Evolutionary conservation across 2,888 invertebrate genomes (phyloP).

Genomic region (Lithosia quadra): DNA sequence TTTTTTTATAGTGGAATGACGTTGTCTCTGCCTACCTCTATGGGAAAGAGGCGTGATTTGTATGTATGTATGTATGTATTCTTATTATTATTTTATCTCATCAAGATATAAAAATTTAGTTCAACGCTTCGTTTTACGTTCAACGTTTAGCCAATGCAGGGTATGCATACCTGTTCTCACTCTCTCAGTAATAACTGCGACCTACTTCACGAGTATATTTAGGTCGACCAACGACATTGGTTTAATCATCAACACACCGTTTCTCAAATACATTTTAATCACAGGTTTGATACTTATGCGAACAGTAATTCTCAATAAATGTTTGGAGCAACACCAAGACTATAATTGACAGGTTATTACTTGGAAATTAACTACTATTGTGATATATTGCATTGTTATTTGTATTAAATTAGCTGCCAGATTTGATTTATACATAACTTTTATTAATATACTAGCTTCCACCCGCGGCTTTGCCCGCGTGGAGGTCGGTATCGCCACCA

Average conservation of each 20-base stretch:
- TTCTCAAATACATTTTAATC: slow-evolving; percentile 6
- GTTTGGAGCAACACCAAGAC: slow-evolving; percentile 45
- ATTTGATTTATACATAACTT: background rate
- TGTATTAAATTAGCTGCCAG: background rate
- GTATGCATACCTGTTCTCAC: slow-evolving; percentile 19
- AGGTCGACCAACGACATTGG: slow-evolving; percentile 26
- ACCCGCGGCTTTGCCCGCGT: too few relatives aligned
- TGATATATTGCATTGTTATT: background rate
- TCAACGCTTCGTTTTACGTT: too few relatives aligned
- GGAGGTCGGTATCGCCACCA: too few relatives aligned
- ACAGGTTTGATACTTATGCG: slow-evolving; percentile 24
- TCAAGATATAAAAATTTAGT: too few relatives aligned
- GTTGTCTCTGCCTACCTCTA: too few relatives aligned
- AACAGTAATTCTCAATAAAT: slow-evolving; percentile 38
- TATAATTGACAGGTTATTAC: slow-evolving; percentile 40
- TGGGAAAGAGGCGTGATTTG: too few relatives aligned
- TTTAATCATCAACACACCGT: slow-evolving; percentile 23
- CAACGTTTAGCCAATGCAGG: slow-evolving; percentile 5
- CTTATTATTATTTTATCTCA: too few relatives aligned
- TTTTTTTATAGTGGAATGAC: too few relatives aligned
- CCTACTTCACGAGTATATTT: slow-evolving; percentile 17
- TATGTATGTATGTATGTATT: too few relatives aligned
- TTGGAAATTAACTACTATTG: slow-evolving; percentile 33
- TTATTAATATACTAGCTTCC: too few relatives aligned
- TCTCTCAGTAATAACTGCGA: slow-evolving; percentile 18